phyloP scores from a whole-genome alignment of 1,140 invertebrate species.

The Venustaconcha ellipsiformis region DNA sequence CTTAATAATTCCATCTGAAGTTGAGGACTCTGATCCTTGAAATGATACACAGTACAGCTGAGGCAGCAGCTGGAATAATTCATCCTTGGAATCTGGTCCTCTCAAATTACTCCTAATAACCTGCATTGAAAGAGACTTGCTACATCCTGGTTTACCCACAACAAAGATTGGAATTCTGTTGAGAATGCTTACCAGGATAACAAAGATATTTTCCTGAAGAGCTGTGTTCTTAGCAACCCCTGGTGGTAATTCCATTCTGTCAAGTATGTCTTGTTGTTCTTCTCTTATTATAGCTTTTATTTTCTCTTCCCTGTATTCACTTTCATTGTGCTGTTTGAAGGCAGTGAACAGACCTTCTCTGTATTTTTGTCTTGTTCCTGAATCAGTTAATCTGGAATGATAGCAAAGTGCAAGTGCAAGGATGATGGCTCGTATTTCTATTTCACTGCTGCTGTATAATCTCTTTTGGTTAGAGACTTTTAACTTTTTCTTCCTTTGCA shows the following conservation, averaged over 20 bases:
- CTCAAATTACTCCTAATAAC: conserved; percentile 50
- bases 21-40: conserved; percentile 47
- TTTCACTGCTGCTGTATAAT: conserved; percentile 2
- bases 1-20: conserved; percentile 46
- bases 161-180: conserved; percentile 58
- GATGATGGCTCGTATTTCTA: conserved; percentile 17
- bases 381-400: conserved; percentile 37
- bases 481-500: no score
- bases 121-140: conserved; percentile 56
- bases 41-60: conserved; percentile 46
- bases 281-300: conserved; percentile 13
- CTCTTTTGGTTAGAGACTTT: not conserved
- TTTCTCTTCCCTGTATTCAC: not conserved
- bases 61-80: conserved; percentile 48
- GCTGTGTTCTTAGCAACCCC: conserved; percentile 46
- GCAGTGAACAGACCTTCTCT: conserved; percentile 9
- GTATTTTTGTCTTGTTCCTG: conserved; percentile 31
- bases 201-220: conserved; percentile 57
- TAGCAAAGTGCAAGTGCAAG: conserved; percentile 21
- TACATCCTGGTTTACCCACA: conserved; percentile 61
- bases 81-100: conserved; percentile 41
- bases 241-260: conserved; percentile 28
- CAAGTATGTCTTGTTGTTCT: conserved; percentile 32
- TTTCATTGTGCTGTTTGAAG: not conserved
- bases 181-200: conserved; percentile 58